Evolutionary conservation across 2,888 invertebrate genomes (phyloP).

Genomic region (Megamerina dolium): DNA sequence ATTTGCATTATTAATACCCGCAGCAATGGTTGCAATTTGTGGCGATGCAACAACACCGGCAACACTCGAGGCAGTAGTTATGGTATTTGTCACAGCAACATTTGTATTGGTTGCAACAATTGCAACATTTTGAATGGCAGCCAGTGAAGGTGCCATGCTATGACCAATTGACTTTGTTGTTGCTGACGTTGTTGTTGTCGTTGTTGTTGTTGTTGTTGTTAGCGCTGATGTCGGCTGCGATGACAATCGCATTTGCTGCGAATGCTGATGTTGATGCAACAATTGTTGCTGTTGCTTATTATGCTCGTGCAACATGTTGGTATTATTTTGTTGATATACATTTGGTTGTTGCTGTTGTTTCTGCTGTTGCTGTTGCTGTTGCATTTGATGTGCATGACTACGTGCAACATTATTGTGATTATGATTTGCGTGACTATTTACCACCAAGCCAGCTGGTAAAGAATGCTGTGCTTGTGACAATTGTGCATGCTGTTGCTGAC

Average conservation of each 20-base stretch:
- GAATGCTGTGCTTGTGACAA: constrained; percentile 21
- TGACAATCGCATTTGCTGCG: constrained; percentile 18
- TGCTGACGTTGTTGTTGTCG: too few species aligned
- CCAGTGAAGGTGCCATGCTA: constrained; percentile 9
- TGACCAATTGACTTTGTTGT: constrained; percentile 15
- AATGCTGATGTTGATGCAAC: constrained; percentile 24
- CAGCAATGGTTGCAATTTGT: constrained; percentile 4
- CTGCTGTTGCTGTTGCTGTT: constrained; percentile 21
- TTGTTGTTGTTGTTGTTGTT: constrained; percentile 17
- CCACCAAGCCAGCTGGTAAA: constrained; percentile 39
- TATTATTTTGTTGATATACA: constrained; percentile 2
- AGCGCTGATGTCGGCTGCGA: constrained; percentile 4
- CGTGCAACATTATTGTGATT: constrained; percentile 21
- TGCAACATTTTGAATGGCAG: background rate
- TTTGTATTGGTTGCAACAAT: background rate
- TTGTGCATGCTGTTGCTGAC: constrained; percentile 19
- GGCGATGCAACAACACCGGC: background rate
- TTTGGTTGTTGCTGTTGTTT: constrained; percentile 19
- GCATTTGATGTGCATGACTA: constrained; percentile 14
- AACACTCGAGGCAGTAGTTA: too few species aligned
- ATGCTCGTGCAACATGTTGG: constrained; percentile 10
- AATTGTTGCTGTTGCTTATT: constrained; percentile 18
- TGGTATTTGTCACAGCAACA: background rate
- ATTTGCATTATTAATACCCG: constrained; percentile 44
- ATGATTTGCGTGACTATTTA: too few species aligned